Percentiles rank a stretch among this genome's conserved stretches.
phyloP scores from a whole-genome alignment of 2,888 invertebrate species.

The Eudemis profundana region DNA sequence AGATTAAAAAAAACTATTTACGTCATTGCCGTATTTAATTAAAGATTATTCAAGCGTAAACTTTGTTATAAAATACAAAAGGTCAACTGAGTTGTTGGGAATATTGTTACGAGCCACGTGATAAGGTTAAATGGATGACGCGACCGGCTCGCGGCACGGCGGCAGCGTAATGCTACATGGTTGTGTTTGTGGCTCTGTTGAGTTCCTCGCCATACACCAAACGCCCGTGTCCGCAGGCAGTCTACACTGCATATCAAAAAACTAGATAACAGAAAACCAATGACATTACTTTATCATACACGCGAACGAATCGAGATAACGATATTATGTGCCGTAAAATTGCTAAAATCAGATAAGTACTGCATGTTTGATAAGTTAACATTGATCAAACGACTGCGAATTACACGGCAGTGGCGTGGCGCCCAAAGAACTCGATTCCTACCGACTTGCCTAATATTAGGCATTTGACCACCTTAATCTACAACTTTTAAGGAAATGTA shows the following conservation, averaged over 20 bases:
- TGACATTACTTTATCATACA: constrained; percentile 42
- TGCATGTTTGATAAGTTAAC: constrained; percentile 30
- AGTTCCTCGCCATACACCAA: not conserved
- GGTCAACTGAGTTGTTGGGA: constrained; percentile 48
- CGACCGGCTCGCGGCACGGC: constrained; percentile 66
- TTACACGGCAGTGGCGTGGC: too few species aligned
- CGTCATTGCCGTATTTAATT: not conserved
- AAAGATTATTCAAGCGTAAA: constrained; percentile 12
- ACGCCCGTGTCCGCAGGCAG: not conserved
- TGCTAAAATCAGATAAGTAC: constrained; percentile 43
- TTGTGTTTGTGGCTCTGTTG: not conserved
- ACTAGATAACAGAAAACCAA: constrained; percentile 39
- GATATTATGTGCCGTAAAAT: constrained; percentile 51
- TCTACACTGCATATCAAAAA: constrained; percentile 8
- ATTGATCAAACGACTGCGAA: not conserved
- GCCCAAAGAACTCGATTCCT: too few species aligned
- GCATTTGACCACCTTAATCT: too few species aligned
- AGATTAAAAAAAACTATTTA: constrained; percentile 53
- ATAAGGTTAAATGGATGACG: constrained; percentile 53
- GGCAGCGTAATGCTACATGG: constrained; percentile 64
- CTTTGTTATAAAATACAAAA: constrained; percentile 6
- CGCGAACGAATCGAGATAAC: constrained; percentile 36
- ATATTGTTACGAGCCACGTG: constrained; percentile 56
- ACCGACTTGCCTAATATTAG: too few species aligned
- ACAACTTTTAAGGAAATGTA: too few species aligned